Evolutionary conservation across 2,113 vertebrate species (phyloP), one percentile per base, ranked within the genome.

Genomic region (Patagioenas fasciata): DNA sequence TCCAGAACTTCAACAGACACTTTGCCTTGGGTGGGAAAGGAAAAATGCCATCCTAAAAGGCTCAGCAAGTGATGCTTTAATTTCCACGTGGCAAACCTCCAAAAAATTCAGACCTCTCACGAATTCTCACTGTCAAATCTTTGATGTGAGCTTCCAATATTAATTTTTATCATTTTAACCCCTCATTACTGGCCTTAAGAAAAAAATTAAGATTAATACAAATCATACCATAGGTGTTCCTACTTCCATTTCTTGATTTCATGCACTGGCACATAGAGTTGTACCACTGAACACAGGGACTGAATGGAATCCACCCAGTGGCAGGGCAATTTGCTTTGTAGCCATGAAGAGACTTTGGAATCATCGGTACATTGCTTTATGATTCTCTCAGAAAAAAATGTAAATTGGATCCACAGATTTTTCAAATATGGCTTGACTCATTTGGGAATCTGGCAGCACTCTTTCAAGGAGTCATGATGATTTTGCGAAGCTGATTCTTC

Each of bases 391-490:
- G 28, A 62, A 77, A 75, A 58, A 89, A 79, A 40, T 11, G 19
- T 38, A 75, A 93, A 81, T 82, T 65, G 15, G 12, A 65, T 72
- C 61, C 57, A 80, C 40, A 72, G 66, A 69, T 85, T 85, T 85
- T 85, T 95, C 87, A 91, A 87, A 82, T 79, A 69, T 8, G 32
- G 61, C 18, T 82, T 80, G 78, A 84, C n/a, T 92, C n/a, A 40
- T 91, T 65, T 92, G 65, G 70, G 61, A 96, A 90, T 64, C 73
- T 92, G 85, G 56, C 67, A 93, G 40, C 29, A 42, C 25, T 81
- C 53, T 69, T 91, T 57, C 48, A 91, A 89, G 70, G 20, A 89
- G 53, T 40, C 48, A 87, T 7, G 18, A 84, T 38, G 78, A 67
- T 79, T 87, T 57, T 81, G 69, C 72, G 38, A 95, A 89, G 42